These are phyloP conservation scores for Diorhabda sublineata DNA, from an alignment of 1,140 invertebrate genomes.

Conservation along the genomic window DNA sequence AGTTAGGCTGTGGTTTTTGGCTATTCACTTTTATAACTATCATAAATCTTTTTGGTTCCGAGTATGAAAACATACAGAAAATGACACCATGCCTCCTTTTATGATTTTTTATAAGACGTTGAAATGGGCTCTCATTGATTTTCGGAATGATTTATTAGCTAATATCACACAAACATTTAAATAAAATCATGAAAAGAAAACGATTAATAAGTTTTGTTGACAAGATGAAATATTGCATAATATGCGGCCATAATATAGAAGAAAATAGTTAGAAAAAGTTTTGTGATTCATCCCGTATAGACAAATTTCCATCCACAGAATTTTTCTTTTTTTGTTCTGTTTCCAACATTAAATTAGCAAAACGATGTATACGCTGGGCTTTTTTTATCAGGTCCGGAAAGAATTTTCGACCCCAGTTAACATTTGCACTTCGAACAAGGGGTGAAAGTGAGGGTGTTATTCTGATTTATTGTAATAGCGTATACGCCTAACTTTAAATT, in stretches of 20 bases:
- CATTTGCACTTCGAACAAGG: constrained; percentile 6
- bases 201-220: too few species aligned
- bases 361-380: not conserved
- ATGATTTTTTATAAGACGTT: constrained; percentile 5
- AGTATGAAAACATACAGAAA: not conserved
- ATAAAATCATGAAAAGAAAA: too few species aligned
- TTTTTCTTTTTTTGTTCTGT: not conserved
- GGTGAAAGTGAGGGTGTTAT: constrained; percentile 32
- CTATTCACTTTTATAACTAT: constrained; percentile 24
- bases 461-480: constrained; percentile 44
- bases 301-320: too few species aligned
- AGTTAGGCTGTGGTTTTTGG: constrained; percentile 24
- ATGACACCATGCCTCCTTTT: constrained; percentile 5
- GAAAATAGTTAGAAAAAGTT: too few species aligned
- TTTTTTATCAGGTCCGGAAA: not conserved
- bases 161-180: too few species aligned
- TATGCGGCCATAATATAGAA: too few species aligned
- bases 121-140: not conserved
- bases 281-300: too few species aligned
- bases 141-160: not conserved
- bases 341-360: not conserved
- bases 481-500: constrained; percentile 42
- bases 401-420: not conserved
- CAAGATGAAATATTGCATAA: too few species aligned
- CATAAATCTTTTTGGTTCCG: constrained; percentile 23